Evolutionary conservation across 2,113 vertebrate species (phyloP).

Genomic region (Nyctibius bracteatus): DNA sequence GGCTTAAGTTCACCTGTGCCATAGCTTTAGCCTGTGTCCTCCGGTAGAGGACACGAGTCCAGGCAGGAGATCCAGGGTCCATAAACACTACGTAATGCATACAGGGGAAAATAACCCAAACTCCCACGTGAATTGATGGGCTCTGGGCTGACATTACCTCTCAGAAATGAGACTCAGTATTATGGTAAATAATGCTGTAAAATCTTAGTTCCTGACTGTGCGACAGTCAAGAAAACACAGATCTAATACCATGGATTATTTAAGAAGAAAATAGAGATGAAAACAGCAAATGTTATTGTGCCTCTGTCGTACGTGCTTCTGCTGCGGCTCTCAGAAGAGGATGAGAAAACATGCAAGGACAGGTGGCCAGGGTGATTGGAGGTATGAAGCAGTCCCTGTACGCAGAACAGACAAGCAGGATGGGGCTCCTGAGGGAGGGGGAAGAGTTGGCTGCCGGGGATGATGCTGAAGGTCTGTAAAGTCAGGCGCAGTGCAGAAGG

Average conservation of each 20-base stretch:
- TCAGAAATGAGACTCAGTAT: background rate
- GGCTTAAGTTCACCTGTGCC: background rate
- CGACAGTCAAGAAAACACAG: background rate
- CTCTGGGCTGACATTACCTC: background rate
- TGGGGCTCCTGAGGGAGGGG: background rate
- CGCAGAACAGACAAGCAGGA: background rate
- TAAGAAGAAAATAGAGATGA: background rate
- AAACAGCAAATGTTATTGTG: background rate
- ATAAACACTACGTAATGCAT: background rate
- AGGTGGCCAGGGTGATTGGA: background rate
- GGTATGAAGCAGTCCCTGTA: background rate
- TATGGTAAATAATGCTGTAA: background rate
- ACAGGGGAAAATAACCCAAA: background rate
- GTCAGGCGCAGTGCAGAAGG: background rate
- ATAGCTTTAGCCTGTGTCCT: background rate
- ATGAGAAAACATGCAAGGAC: background rate
- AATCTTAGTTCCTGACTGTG: background rate
- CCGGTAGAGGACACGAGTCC: background rate
- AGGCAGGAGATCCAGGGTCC: background rate
- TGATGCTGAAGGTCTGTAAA: background rate
- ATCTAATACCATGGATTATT: background rate
- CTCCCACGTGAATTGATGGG: background rate
- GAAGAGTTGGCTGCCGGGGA: fast-evolving
- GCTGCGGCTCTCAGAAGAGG: background rate
- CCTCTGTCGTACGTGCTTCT: background rate